These are phyloP conservation scores for Caranx melampygus DNA, from an alignment of 2,113 vertebrate species.

Conservation along the genomic window DNA sequence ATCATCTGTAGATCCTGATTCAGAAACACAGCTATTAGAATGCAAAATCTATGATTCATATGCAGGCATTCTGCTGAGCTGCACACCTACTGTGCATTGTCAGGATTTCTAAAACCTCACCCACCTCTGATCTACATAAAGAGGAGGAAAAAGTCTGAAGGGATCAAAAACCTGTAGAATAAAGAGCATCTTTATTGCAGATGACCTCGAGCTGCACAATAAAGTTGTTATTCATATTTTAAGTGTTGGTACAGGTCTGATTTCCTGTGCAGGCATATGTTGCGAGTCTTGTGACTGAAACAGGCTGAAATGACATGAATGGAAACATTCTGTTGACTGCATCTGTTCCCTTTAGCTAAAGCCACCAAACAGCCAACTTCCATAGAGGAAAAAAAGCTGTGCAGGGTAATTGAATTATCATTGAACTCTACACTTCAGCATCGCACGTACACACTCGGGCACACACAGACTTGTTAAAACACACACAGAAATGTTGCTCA, in stretches of 20 bases:
- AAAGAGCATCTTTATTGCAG: neutral
- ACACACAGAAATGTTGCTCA: constrained; percentile 9
- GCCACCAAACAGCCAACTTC: neutral
- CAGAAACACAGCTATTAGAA: neutral
- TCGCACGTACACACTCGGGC: neutral
- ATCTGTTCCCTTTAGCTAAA: constrained; percentile 1
- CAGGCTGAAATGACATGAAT: neutral
- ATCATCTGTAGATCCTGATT: neutral
- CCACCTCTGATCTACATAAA: neutral
- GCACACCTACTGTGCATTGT: neutral
- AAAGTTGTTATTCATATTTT: neutral
- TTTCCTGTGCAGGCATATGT: neutral
- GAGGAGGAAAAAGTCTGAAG: neutral
- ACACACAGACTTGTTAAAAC: neutral
- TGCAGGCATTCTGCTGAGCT: neutral
- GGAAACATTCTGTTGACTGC: neutral
- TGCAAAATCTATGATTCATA: neutral
- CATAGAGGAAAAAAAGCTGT: neutral
- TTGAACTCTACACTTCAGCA: neutral
- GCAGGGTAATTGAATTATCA: neutral
- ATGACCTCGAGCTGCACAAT: neutral
- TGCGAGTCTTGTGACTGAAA: neutral
- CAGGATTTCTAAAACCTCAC: neutral
- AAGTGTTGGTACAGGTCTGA: neutral
- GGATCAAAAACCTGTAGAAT: neutral